Evolutionary conservation across 2,888 invertebrate species (phyloP).

Genomic region (Chaitophorus viminalis): DNA sequence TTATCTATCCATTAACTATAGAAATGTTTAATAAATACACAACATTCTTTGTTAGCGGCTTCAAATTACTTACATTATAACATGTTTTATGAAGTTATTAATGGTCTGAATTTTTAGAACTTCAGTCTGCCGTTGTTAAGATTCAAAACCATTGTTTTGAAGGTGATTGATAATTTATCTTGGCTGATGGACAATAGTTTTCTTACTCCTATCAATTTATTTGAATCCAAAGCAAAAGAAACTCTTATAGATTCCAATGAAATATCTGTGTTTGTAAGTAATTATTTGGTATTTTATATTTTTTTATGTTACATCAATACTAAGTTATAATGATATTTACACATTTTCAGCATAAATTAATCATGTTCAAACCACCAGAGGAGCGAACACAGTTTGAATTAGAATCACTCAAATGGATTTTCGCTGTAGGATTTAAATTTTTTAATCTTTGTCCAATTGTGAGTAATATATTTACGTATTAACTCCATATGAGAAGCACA

Average conservation of each 20-base stretch:
- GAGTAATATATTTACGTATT: background rate
- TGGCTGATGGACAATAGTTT: conserved; percentile 7
- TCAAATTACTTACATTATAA: too few species aligned
- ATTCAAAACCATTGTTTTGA: background rate
- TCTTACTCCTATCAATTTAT: background rate
- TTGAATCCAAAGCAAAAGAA: background rate
- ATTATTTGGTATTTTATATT: background rate
- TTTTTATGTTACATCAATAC: too few species aligned
- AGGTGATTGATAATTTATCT: conserved; percentile 10
- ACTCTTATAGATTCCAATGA: background rate
- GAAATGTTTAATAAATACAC: too few species aligned
- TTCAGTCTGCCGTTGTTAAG: background rate
- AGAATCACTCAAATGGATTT: conserved; percentile 30
- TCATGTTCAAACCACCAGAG: conserved; percentile 12
- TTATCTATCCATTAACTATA: too few species aligned
- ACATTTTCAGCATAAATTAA: conserved; percentile 42
- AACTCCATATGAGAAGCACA: too few species aligned
- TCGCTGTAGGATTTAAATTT: conserved; percentile 39
- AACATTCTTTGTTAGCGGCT: too few species aligned
- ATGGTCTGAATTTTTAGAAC: background rate
- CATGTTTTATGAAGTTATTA: too few species aligned
- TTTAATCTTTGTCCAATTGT: conserved; percentile 12
- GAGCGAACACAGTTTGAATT: conserved; percentile 23
- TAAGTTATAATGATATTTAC: background rate
- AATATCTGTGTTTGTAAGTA: conserved; percentile 29